Evolutionary conservation across 2,113 vertebrate genomes (phyloP).

Genomic region (Anolis sagrei): DNA sequence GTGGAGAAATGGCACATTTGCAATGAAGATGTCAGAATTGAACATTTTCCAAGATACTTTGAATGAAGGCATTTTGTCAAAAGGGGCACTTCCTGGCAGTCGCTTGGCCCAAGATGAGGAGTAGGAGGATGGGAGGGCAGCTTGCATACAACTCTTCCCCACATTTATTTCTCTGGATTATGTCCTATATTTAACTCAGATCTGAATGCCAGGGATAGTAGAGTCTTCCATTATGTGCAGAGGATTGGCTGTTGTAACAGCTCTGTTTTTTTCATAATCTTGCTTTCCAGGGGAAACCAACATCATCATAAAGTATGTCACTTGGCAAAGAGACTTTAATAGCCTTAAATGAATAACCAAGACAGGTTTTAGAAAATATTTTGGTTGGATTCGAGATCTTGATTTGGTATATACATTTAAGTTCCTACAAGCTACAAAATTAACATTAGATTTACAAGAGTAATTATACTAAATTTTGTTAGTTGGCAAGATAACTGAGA

Average conservation of each 20-base stretch:
- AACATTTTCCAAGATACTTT: slow-evolving; percentile 42
- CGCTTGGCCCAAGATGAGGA: slow-evolving; percentile 29
- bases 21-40: background rate
- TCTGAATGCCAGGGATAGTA: background rate
- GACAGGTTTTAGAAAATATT: background rate
- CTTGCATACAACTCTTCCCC: slow-evolving; percentile 26
- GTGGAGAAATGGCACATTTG: fast-evolving
- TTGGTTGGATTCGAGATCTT: background rate
- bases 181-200: slow-evolving; percentile 53
- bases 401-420: background rate
- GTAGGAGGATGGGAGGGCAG: slow-evolving; percentile 37
- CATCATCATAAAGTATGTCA: background rate
- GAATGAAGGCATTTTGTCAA: slow-evolving; percentile 50
- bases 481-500: too few species aligned
- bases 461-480: too few species aligned
- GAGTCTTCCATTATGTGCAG: background rate
- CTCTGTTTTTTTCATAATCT: fast-evolving
- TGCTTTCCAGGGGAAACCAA: background rate
- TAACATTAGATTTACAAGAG: too few species aligned
- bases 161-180: slow-evolving; percentile 26
- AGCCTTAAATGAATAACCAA: background rate
- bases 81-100: slow-evolving; percentile 21
- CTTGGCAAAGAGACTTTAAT: background rate
- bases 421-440: background rate
- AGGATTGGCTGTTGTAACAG: background rate